Evolutionary conservation across 2,113 vertebrate species (phyloP).

Genomic region (Chitala chitala): DNA sequence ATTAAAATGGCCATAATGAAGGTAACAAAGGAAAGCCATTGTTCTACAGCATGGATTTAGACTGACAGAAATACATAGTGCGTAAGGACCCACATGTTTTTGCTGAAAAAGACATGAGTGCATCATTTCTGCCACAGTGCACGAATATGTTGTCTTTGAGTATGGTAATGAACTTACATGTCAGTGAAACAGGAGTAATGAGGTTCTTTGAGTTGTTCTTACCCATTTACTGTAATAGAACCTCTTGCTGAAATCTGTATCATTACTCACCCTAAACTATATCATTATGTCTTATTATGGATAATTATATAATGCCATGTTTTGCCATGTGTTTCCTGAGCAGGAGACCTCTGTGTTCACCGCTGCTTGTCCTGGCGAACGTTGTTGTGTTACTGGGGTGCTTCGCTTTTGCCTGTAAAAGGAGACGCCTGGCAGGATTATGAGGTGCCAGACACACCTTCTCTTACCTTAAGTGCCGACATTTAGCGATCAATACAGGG

Average conservation of each 20-base stretch:
- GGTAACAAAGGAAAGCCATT: no score
- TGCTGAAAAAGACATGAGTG: neutral
- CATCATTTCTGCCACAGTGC: neutral
- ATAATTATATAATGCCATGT: neutral
- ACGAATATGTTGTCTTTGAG: constrained; percentile 2
- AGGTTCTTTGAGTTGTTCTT: neutral
- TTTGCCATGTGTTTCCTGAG: neutral
- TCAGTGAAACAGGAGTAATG: neutral
- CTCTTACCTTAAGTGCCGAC: no score
- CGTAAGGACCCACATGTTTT: neutral
- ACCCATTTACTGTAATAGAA: neutral
- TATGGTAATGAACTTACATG: neutral
- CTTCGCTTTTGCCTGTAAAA: no score
- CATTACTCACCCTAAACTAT: neutral
- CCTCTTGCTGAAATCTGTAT: neutral
- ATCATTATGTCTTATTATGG: neutral
- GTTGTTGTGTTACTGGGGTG: neutral
- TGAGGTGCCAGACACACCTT: no score
- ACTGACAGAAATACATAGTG: neutral
- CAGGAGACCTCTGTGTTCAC: neutral
- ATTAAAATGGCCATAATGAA: no score
- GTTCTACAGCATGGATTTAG: neutral
- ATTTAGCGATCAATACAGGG: no score
- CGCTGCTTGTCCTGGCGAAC: neutral
- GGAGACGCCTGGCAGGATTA: no score